Evolutionary conservation across 2,888 invertebrate species (phyloP), one percentile per base, ranked within the genome.

Genomic region (Timandra comae): DNA sequence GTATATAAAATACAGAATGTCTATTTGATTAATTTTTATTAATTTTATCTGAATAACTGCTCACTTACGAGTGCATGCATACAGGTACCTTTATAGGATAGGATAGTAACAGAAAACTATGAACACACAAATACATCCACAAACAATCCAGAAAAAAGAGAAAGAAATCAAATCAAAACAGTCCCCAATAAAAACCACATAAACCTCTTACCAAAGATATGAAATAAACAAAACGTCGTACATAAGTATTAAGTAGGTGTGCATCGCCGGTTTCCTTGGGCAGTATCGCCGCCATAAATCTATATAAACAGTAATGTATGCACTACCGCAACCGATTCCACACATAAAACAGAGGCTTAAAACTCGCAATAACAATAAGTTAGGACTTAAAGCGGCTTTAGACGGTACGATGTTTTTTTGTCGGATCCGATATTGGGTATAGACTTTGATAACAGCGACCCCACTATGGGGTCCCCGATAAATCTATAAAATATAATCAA

Each of bases 311-410:
- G 66, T 72, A 73, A 74, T 69, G 73, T 67, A 66, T 64, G 64
- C 61, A 57, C 56, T 56, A 60, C 56, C 7, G 7, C 11, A 53
- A 49, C 57, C 69, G 65, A 59, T 63, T 63, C 61, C 55, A 60
- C 63, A 78, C 84, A 86, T 86, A 86, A 86, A 85, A 82, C 85
- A 77, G 73, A 71, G 70, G 79, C 81, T 86, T 78, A 74, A 75
- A 76, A 67, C 67, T 64, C 64, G 79, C 85, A 79, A 86, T 86
- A 84, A 86, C 86, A 86, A 84, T 86, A 86, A 86, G 85, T 86
- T 86, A 85, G 69, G 68, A 80, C 79, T 85, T 80, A 76, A 53
- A 43, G 37, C 12, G 24, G 30, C 23, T 69, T 81, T 66, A 77
- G 20, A 59, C 0, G 7, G 0, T 2, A 46, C 75, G 70, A 70